These are phyloP conservation scores for Cephalopachus bancanus DNA, from an alignment of 2,797 vertebrate genomes.

Conservation along the genomic window DNA sequence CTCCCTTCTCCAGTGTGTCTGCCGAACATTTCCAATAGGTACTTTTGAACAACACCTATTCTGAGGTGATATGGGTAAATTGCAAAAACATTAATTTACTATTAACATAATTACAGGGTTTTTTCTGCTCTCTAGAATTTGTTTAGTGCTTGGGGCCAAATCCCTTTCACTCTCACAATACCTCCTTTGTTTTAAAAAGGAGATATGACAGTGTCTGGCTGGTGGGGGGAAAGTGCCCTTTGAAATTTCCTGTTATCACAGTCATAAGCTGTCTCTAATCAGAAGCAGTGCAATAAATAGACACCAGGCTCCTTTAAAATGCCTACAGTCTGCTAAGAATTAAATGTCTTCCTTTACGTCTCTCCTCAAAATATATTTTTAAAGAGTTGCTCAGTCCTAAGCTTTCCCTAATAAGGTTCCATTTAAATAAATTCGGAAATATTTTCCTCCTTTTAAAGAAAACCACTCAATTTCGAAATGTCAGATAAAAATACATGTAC, in stretches of 20 bases:
- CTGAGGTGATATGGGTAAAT: constrained; percentile 79
- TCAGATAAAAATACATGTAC: constrained; percentile 81
- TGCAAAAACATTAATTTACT: constrained; percentile 84
- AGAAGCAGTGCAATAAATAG: constrained; percentile 39
- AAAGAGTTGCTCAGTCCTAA: constrained; percentile 74
- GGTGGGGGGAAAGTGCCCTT: constrained; percentile 52
- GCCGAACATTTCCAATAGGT: constrained; percentile 71
- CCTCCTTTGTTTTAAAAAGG: constrained; percentile 79
- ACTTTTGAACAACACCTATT: constrained; percentile 71
- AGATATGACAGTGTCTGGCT: background rate
- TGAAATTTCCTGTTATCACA: constrained; percentile 78
- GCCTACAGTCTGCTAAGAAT: constrained; percentile 73
- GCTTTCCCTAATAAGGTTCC: constrained; percentile 75
- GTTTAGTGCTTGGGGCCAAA: constrained; percentile 71
- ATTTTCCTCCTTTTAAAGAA: constrained; percentile 76
- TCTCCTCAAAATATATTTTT: constrained; percentile 75
- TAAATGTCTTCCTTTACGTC: constrained; percentile 75
- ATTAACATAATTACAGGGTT: constrained; percentile 77
- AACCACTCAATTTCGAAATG: constrained; percentile 7
- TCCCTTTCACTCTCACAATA: constrained; percentile 75
- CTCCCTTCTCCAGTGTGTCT: constrained; percentile 53
- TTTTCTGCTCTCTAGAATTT: constrained; percentile 62
- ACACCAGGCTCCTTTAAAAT: constrained; percentile 62
- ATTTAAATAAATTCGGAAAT: constrained; percentile 78
- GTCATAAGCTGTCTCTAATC: constrained; percentile 65